Evolutionary conservation across 2,888 invertebrate species (phyloP).

Genomic region (Nymphalis c-album): DNA sequence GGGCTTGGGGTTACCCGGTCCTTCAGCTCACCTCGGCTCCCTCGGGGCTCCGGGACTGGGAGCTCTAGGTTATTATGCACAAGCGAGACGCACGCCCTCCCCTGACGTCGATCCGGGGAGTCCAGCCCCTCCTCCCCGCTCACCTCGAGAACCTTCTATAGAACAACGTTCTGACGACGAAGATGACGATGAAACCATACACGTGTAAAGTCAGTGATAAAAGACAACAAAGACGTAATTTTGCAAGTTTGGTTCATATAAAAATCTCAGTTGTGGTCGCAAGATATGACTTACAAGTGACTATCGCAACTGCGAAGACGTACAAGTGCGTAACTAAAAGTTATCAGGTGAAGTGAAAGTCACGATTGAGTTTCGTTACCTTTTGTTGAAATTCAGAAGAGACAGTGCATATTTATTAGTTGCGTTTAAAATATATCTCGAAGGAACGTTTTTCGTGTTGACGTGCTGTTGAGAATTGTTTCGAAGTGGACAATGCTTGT

Average conservation of each 20-base stretch:
- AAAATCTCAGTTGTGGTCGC: constrained; percentile 28
- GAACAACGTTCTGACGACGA: constrained; percentile 76
- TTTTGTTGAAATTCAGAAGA: constrained; percentile 19
- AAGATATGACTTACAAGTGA: constrained; percentile 41
- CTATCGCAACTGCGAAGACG: constrained; percentile 37
- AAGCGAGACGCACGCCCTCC: constrained; percentile 74
- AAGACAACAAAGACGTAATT: constrained; percentile 27
- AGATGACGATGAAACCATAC: constrained; percentile 84
- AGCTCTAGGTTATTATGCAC: constrained; percentile 76
- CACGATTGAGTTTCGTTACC: constrained; percentile 29
- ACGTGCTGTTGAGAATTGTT: constrained; percentile 29
- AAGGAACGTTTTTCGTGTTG: constrained; percentile 22
- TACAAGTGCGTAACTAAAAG: constrained; percentile 39
- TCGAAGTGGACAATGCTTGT: constrained; percentile 53
- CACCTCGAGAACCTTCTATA: constrained; percentile 65
- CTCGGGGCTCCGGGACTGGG: constrained; percentile 86
- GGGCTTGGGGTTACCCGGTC: constrained; percentile 84
- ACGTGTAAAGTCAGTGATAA: constrained; percentile 71
- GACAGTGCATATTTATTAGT: constrained; percentile 40
- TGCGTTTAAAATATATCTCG: constrained; percentile 35
- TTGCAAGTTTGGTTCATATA: constrained; percentile 21
- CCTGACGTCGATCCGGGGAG: constrained; percentile 83
- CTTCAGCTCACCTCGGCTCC: constrained; percentile 84
- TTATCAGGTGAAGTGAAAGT: constrained; percentile 37
- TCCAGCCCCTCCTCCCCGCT: constrained; percentile 75